Evolutionary conservation across 2,113 vertebrate species (phyloP).

Genomic region (Syngnathus typhle): DNA sequence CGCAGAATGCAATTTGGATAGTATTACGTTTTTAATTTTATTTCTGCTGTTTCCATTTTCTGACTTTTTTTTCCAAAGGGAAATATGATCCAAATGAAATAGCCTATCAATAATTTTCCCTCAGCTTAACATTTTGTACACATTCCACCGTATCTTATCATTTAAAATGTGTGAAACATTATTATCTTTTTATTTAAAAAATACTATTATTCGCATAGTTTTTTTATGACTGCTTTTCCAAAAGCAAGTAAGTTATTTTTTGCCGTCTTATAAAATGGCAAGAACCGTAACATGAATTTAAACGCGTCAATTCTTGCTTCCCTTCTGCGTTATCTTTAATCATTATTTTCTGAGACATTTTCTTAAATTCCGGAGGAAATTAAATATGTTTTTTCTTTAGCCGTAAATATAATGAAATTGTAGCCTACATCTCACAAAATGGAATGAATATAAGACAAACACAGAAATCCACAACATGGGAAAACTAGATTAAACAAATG

Average conservation of each 20-base stretch:
- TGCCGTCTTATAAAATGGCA: background rate
- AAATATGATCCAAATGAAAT: background rate
- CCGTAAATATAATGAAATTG: no score
- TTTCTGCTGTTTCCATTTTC: background rate
- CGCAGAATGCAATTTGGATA: background rate
- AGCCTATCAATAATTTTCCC: background rate
- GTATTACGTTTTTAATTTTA: background rate
- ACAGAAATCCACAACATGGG: no score
- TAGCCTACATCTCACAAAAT: no score
- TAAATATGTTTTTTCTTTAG: no score
- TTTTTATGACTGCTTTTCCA: background rate
- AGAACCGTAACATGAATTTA: no score
- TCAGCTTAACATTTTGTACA: background rate
- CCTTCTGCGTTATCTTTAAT: no score
- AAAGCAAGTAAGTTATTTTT: background rate
- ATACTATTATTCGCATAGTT: background rate
- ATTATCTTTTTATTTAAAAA: no score
- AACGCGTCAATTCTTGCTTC: no score
- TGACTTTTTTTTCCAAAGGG: background rate
- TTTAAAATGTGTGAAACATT: background rate
- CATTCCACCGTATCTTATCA: background rate
- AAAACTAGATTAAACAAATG: no score
- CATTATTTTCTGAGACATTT: no score
- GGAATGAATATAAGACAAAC: no score
- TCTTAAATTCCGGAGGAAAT: no score